phyloP scores from a whole-genome alignment of 92 coral and sea anemone genomes.

The Palythoa heliodiscus region DNA sequence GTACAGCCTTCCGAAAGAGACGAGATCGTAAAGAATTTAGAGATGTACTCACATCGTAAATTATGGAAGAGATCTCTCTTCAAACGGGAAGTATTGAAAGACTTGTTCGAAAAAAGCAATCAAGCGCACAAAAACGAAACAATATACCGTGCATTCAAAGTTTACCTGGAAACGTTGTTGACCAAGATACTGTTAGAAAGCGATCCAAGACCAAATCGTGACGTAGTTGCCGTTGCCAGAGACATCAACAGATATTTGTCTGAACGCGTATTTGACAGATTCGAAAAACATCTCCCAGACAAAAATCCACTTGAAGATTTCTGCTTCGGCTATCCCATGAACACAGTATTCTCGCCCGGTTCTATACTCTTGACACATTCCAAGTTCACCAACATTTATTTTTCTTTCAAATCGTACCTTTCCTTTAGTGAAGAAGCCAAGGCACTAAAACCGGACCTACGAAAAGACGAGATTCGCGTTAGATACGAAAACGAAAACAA shows the following conservation, averaged over 20 bases:
- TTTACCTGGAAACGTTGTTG: neutral
- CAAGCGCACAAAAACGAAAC: neutral
- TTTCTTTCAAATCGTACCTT: neutral
- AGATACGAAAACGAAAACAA: neutral
- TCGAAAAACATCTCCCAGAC: neutral
- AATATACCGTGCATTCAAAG: neutral
- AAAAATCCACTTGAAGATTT: neutral
- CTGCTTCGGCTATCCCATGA: neutral
- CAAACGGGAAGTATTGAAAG: neutral
- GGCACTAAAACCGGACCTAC: neutral
- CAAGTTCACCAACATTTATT: neutral
- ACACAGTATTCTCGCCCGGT: neutral
- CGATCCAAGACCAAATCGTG: neutral
- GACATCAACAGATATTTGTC: neutral
- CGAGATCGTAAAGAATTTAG: neutral
- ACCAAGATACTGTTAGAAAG: neutral
- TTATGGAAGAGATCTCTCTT: conserved; percentile 10
- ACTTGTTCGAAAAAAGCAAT: neutral
- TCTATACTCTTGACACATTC: neutral
- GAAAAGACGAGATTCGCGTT: neutral
- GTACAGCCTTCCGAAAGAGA: neutral
- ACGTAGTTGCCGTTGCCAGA: neutral
- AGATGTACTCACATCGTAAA: conserved; percentile 2
- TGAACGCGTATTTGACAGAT: neutral
- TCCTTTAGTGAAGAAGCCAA: neutral